Base-by-base conservation (phyloP, 1,140 invertebrate genomes). In the Achroia grisella region DNA sequence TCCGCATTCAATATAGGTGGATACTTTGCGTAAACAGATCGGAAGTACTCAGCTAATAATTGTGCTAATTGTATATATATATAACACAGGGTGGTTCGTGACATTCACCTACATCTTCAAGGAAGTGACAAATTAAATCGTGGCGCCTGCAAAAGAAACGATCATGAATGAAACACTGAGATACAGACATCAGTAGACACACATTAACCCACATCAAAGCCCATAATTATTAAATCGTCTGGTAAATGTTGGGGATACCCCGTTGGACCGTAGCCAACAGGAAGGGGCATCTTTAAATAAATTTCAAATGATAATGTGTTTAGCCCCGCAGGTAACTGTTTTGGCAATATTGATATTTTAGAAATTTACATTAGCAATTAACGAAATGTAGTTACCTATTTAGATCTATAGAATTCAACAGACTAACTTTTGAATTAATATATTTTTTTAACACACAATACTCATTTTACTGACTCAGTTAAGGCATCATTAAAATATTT, bases 141-240 rank as follows among this genome's bases (percentile, higher is more conserved):
- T 41, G 34, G 13, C 47, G 31, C 12, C 34, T 31, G 37, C 40
- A 40, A 28, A 58, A 50, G 33, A 54, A 37, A 52, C 40, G 50
- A 51, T 56, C 46, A 55, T 56, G 50, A 56, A 62, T 60, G 51
- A 66, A 62, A 57, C 44, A 57, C 48, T 43, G 54, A 23, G 2
- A 56, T 57, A 64, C 47, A 54, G 51, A 71, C 57, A 59, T 48
- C 35, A 52, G 48, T 56, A 55, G 44, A 54, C 50, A 47, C 28
- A 61, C 57, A 63, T 54, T 59, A 59, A 70, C 57, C 56, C 54
- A 61, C 48, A 67, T 63, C 62, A 68, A 71, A 73, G 57, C 63
- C 57, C 67, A 65, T 71, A 74, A 76, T 76, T 71, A 78, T 76
- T 72, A 61, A 65, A 75, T 70, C 68, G 76, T 80, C 76, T 78